Evolutionary conservation across 2,888 invertebrate genomes (phyloP), one percentile per base, ranked within the genome.

Genomic region (Leptopilina drosophilae): DNA sequence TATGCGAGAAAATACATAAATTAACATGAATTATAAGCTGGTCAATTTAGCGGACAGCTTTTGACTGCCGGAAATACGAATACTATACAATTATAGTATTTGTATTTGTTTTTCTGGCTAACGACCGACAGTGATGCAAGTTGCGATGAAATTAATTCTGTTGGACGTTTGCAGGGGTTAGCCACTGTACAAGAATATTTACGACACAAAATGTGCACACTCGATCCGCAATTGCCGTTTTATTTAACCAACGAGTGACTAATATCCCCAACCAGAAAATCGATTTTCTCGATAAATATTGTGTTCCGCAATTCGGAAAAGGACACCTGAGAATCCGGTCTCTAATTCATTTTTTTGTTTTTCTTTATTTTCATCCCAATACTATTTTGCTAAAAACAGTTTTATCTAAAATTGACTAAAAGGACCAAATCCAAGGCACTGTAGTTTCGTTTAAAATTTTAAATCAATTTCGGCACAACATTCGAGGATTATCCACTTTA

Each of bases 221-320:
- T 56, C 56, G 56, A 73, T 73, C 14, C 73, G 26, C 73, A 33
- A 73, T 73, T 73, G 73, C 53, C 33, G 56, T 56, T 73, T 73
- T 73, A 73, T 73, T 56, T 73, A 73, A 73, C 73, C 56, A 56
- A 40, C 73, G 73, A 73, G 73, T 73, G 73, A 73, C 73, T 73
- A 73, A 73, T 73, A 73, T 26, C 53, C 42, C 33, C 33, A 26
- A 33, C 33, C 56, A 33, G 53, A 5, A 53, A 73, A 73, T 73
- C 73, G 56, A 73, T 73, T 73, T 73, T 4, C 26, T 14, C 14
- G 9, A 56, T 73, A 73, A 73, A 73, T 73, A 73, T 73, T 6
- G 56, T 14, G 14, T 73, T 56, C 56, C 8, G 20, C n/a, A 73
- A 11, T 69, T 26, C 33, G 49, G 12, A 15, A 67, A 5, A 20